Evolutionary conservation across 92 coral and sea anemone species (phyloP), one percentile per base, ranked within the genome.

Genomic region (Umimayanthus kanabou): DNA sequence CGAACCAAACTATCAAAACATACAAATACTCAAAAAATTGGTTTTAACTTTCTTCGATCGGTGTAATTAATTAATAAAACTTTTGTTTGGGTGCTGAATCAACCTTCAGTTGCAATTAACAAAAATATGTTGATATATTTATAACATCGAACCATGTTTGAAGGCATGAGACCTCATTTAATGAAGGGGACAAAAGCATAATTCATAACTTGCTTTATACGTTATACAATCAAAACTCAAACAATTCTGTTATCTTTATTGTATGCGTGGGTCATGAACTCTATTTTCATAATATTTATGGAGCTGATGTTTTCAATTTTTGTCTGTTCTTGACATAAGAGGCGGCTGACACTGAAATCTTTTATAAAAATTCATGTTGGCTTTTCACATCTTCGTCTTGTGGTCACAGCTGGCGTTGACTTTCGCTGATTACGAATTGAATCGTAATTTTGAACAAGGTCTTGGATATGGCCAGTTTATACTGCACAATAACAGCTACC

Each of bases 401-500:
- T 75, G 15, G 28, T n/a, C 40, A n/a, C 0, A 18, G 15, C 23
- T 75, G 5, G 49, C 23, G 0, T 49, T 75, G 79, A 5, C 79
- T 37, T 5, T 75, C 49, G 40, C 79, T 75, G 49, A 75, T 33
- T 11, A 33, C 45, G 25, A 14, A 0, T 23, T 75, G 15, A 37
- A 39, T 2, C 79, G 79, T 23, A 40, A 75, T 39, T 18, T 39
- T 8, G 45, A 75, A 49, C 79, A 75, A 75, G 79, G 79, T 5
- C 5, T 75, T 18, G 55, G 79, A 40, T 39, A 75, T 39, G 45
- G 79, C 49, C 79, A 75, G 79, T 74, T 74, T 39, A 74, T 74
- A 74, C 79, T 30, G n/a, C 49, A 74, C 79, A 40, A 74, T 29
- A 74, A 74, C 78, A 73, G 78, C 78, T 39, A 39, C 78, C 78